These are phyloP conservation scores for Ctenopoma kingsleyae DNA, from an alignment of 2,797 vertebrate species.

Conservation along the genomic window DNA sequence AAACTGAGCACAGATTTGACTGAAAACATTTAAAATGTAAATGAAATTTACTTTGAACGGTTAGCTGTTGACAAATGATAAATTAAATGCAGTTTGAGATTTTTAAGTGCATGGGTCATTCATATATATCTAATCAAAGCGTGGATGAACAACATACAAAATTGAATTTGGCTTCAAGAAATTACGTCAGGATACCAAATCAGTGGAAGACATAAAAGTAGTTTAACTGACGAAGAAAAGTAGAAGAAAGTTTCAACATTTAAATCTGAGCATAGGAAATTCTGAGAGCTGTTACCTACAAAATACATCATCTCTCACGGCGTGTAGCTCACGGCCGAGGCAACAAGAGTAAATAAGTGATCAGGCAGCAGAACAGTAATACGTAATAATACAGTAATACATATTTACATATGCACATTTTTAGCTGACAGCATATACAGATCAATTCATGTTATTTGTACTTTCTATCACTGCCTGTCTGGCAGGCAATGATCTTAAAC, in stretches of 20 bases:
- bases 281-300: slow-evolving; percentile 30
- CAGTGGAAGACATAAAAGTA: slow-evolving; percentile 39
- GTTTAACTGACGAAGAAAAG: slow-evolving; percentile 8
- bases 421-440: neutral
- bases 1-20: slow-evolving; percentile 1
- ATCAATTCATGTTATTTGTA: slow-evolving; percentile 50
- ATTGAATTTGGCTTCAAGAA: slow-evolving; percentile 50
- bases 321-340: slow-evolving; percentile 5
- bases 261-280: slow-evolving; percentile 22
- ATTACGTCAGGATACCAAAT: slow-evolving; percentile 46
- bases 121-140: slow-evolving; percentile 45
- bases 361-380: slow-evolving; percentile 38
- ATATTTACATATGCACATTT: no score
- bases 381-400: no score
- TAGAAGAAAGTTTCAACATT: slow-evolving; percentile 33
- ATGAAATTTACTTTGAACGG: slow-evolving; percentile 6
- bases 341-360: slow-evolving; percentile 38
- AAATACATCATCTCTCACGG: slow-evolving; percentile 5
- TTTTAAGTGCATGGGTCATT: slow-evolving; percentile 24
- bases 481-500: slow-evolving; percentile 72
- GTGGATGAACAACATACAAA: slow-evolving; percentile 34
- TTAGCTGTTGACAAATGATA: slow-evolving; percentile 21
- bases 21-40: neutral
- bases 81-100: slow-evolving; percentile 26
- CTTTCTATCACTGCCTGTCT: slow-evolving; percentile 52